Evolutionary conservation across 2,113 vertebrate genomes (phyloP), one percentile per base, ranked within the genome.

Genomic region (Lasiurus borealis): DNA sequence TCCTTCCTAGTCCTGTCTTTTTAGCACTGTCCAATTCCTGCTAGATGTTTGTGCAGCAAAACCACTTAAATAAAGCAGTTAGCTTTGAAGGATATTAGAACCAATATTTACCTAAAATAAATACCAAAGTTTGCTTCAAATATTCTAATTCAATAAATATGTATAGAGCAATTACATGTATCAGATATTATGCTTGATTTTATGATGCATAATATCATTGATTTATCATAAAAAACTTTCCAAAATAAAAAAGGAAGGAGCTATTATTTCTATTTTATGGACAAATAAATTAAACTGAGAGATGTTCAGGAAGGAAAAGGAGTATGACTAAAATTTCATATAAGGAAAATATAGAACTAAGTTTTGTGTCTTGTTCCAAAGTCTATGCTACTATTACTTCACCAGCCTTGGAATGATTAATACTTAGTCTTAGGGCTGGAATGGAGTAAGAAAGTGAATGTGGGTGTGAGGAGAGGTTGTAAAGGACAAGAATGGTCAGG

Each of bases 131-230:
- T 48, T 84, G 31, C 5, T 68, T 92, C 57, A 71, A 66, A 69
- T 83, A 91, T 57, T 92, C 9, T 23, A 92, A 68, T 81, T 85
- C 21, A 81, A 90, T 27, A 85, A 78, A 59, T 92, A 92, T 50
- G 80, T 88, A 36, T 69, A 92, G n/a, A 87, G 10, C 29, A 92
- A 75, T 27, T 21, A 71, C 44, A 76, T 66, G 19, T 75, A 48
- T 54, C 9, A 71, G 10, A 64, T 0, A 59, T 76, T 83, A 64
- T 52, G 25, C 8, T 66, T 76, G 15, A 66, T 85, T 90, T 85
- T 31, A 64, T 80, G 89, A 69, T 78, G 4, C 1, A 48, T 77
- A 88, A 77, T 91, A 86, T 89, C 29, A 80, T 87, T 82, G 21
- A 46, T 27, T 88, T 16, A 81, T 87, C 27, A 78, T 8, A 80